Base-by-base conservation (phyloP, 2,888 invertebrate genomes). In the Druceiella hillmani region DNA sequence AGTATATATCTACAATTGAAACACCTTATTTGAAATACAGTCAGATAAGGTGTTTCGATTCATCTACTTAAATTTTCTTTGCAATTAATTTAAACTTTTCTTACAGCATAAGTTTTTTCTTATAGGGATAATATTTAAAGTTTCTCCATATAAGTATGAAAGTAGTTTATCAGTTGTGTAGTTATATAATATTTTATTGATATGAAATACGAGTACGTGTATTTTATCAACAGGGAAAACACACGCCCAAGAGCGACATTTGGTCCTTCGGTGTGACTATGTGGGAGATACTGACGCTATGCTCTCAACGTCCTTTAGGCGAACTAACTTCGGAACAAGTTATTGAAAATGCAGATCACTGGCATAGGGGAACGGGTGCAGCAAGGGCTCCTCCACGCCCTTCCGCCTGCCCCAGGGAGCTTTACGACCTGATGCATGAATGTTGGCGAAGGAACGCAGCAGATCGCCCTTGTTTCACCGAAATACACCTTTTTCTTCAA, bases 231-330 rank as follows among this genome's bases (percentile, higher is more conserved):
- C 65, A 93, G 91, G 89, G 89, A 17, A 83, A 88, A 61, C 90
- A 84, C 65, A 87, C 87, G 33, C 84, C 87, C 15, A 85, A 85
- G 54, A 86, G 88, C 49, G 92, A 93, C 61, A 89, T 91, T 2
- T 93, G 92, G 91, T 83, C 90, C 0, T 92, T 90, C 57, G 92
- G 87, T 4, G 84, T 91, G 16, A 88, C 90, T 1, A 72, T 90
- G 26, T 93, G 92, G 92, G 92, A 93, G 60, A 78, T 92, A 15
- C 74, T 92, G 44, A 87, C 83, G 42, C 77, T 81, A 52, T 89
- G 90, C 59, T 73, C 78, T 37, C 81, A 85, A 42, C 81, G 83
- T 52, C 93, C 92, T 0, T 89, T 81, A 55, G 82, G 84, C 11
- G 83, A 87, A 51, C 74, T 90, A 62, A 83, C 79, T 36, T 87